A percentile compares a stretch with the other conserved stretches of the same genome.
phyloP scores from a whole-genome alignment of 1,140 invertebrate species.

The Calosoma granatense region DNA sequence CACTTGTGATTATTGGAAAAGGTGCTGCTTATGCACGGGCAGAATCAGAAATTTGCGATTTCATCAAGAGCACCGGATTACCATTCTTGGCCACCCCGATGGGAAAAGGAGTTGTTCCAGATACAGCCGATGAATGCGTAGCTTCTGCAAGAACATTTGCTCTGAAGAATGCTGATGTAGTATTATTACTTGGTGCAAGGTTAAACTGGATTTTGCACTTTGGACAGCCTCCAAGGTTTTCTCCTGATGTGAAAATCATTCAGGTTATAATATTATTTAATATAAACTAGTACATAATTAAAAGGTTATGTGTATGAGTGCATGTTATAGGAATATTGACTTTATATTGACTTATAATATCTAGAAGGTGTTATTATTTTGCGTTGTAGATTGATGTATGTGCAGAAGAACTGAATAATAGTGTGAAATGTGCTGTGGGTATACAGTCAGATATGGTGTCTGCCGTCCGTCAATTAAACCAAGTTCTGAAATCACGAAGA shows the following conservation, averaged over 20 bases:
- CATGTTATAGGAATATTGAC: too few species aligned
- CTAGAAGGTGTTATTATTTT: constrained; percentile 37
- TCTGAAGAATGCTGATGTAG: constrained; percentile 76
- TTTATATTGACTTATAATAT: background rate
- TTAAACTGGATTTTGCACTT: constrained; percentile 98
- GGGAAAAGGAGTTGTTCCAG: constrained; percentile 91
- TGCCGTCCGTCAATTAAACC: constrained; percentile 49
- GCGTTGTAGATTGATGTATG: constrained; percentile 62
- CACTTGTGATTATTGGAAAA: constrained; percentile 89
- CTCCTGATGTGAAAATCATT: constrained; percentile 75
- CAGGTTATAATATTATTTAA: constrained; percentile 55
- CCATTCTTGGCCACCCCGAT: constrained; percentile 93
- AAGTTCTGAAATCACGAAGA: constrained; percentile 25
- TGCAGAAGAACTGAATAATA: constrained; percentile 88
- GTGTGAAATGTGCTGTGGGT: constrained; percentile 45
- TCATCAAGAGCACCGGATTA: constrained; percentile 61
- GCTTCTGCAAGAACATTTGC: constrained; percentile 77
- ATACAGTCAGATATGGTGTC: constrained; percentile 64
- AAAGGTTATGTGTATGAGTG: too few species aligned
- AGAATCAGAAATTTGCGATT: constrained; percentile 55
- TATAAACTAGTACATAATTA: constrained; percentile 5
- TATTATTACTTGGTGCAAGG: constrained; percentile 81
- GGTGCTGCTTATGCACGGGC: constrained; percentile 77
- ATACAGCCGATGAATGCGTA: constrained; percentile 66
- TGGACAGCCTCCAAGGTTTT: constrained; percentile 77